Evolutionary conservation across 1,140 invertebrate species (phyloP).

Genomic region (Drosophila obscura): DNA sequence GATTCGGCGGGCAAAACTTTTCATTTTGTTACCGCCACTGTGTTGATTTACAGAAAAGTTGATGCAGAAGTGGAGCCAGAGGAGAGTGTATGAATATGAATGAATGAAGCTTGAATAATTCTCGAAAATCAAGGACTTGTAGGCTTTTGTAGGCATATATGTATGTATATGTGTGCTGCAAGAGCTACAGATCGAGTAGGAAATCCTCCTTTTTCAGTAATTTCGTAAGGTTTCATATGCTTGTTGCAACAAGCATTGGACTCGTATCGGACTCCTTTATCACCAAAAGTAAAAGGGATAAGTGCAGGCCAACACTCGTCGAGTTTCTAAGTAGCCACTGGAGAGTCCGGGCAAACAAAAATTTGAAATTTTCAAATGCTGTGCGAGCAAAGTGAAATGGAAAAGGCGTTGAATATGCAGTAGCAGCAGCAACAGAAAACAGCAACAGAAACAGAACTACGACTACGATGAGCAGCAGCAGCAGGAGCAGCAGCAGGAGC

Average conservation of each 20-base stretch:
- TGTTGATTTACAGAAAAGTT: conserved; percentile 6
- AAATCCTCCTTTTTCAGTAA: background rate
- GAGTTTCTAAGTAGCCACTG: conserved; percentile 50
- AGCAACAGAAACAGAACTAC: conserved; percentile 1
- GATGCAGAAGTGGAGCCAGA: background rate
- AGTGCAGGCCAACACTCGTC: conserved; percentile 5
- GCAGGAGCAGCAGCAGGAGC: background rate
- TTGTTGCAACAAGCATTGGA: background rate
- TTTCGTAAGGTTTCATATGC: background rate
- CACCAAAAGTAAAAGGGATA: background rate
- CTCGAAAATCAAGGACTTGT: no score
- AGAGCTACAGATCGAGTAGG: no score
- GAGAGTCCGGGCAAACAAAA: conserved; percentile 44
- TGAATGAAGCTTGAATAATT: background rate
- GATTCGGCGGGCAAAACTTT: background rate
- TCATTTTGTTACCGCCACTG: background rate
- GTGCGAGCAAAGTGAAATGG: conserved; percentile 31
- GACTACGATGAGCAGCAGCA: background rate
- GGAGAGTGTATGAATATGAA: no score
- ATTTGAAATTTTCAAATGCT: conserved; percentile 54
- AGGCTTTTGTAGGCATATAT: no score
- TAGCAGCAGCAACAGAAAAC: conserved; percentile 6
- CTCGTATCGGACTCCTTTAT: background rate
- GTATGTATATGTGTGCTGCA: no score
- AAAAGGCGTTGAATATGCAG: conserved; percentile 53